Evolutionary conservation across 2,797 vertebrate genomes (phyloP).

Genomic region (Anguilla pacifica): DNA sequence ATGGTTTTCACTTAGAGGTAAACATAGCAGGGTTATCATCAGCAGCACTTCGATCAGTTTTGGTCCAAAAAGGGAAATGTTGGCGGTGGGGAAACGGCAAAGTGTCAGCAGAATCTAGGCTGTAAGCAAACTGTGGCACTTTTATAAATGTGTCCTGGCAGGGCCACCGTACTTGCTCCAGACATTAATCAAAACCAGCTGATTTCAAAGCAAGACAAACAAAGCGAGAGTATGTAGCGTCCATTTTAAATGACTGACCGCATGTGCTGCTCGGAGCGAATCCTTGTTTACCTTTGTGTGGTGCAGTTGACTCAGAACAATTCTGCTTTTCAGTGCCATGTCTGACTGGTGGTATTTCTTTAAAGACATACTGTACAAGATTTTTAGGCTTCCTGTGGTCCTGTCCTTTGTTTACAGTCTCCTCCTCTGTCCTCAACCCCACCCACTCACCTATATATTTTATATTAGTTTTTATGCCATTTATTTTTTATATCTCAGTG

Average conservation of each 20-base stretch:
- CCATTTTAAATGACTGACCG: neutral
- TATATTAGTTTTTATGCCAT: too few species aligned
- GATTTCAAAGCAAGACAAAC: neutral
- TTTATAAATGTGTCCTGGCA: neutral
- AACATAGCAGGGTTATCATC: neutral
- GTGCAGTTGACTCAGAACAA: constrained; percentile 1
- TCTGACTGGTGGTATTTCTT: neutral
- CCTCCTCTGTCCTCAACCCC: too few species aligned
- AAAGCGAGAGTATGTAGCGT: neutral
- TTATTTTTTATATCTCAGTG: too few species aligned
- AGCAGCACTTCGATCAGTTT: neutral
- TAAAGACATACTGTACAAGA: neutral
- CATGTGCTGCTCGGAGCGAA: neutral
- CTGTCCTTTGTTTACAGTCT: too few species aligned
- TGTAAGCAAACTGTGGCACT: neutral
- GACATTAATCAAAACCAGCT: neutral
- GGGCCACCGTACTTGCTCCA: neutral
- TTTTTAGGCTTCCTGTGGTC: neutral
- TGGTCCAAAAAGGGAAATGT: neutral
- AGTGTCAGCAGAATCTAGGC: neutral
- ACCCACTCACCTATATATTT: too few species aligned
- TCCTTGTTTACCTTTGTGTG: neutral
- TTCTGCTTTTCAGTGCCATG: neutral
- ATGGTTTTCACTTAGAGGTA: neutral
- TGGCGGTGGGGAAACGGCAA: neutral